Conservation (phyloP, 2,888 invertebrate genomes). For the Lottia scabra region DNA sequence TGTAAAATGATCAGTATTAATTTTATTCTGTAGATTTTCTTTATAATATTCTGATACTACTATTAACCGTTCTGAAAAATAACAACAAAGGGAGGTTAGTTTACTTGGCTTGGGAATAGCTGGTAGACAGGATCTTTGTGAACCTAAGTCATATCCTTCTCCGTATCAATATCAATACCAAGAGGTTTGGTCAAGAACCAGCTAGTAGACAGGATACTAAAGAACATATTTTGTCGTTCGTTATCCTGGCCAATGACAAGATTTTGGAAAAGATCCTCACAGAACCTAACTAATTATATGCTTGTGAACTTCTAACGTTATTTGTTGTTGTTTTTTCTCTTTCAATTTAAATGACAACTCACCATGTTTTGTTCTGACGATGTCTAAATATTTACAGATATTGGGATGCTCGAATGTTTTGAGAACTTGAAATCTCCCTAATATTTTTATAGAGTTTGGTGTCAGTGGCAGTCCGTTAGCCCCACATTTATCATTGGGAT, state of each 20-base stretch:
- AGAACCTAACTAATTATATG: no score
- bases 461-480: slow-evolving; percentile 96
- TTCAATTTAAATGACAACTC: slow-evolving; percentile 25
- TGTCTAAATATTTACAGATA: slow-evolving; percentile 90
- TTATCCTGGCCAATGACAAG: no score
- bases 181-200: no score
- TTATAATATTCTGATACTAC: slow-evolving; percentile 69
- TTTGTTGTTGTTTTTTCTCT: no score
- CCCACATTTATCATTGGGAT: slow-evolving; percentile 82
- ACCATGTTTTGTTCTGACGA: slow-evolving; percentile 95
- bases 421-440: slow-evolving; percentile 87
- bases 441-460: slow-evolving; percentile 94
- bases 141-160: no score
- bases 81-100: background rate
- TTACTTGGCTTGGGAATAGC: no score
- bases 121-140: no score
- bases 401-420: slow-evolving; percentile 81
- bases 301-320: no score
- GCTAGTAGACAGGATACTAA: no score
- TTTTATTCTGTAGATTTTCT: slow-evolving; percentile 48
- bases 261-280: no score
- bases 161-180: no score
- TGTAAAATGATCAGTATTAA: slow-evolving; percentile 40
- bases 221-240: no score
- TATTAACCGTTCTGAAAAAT: slow-evolving; percentile 68